phyloP scores from a whole-genome alignment of 2,888 invertebrate genomes.

The Andricus curvator region DNA sequence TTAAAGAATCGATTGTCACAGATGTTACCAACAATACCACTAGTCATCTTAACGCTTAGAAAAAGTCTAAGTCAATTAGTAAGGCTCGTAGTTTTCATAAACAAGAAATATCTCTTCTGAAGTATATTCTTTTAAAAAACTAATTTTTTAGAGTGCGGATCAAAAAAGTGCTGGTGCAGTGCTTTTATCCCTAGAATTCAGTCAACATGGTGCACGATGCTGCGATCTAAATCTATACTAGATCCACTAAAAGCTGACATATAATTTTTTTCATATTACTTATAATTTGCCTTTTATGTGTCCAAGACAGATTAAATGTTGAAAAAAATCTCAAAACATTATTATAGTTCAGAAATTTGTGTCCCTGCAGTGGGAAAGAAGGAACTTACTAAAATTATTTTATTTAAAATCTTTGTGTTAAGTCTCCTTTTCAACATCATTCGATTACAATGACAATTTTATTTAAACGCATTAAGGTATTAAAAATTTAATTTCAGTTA shows the following conservation, averaged over 20 bases:
- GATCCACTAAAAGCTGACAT: conserved; percentile 22
- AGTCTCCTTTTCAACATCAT: not conserved
- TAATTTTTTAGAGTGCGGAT: conserved; percentile 70
- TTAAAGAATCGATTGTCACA: conserved; percentile 46
- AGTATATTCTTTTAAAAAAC: conserved; percentile 70
- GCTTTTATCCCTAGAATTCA: conserved; percentile 76
- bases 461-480: not conserved
- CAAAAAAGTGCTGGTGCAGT: conserved; percentile 76
- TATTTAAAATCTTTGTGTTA: not conserved
- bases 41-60: conserved; percentile 63
- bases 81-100: conserved; percentile 68
- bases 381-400: not conserved
- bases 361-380: not conserved
- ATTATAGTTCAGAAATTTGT: not conserved
- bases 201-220: conserved; percentile 64
- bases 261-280: not conserved
- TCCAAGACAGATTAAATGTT: not conserved
- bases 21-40: conserved; percentile 68
- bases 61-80: conserved; percentile 66
- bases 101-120: conserved; percentile 65
- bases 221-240: conserved; percentile 22
- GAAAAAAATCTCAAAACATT: not conserved
- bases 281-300: not conserved
- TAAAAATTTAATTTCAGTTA: not conserved
- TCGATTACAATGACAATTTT: not conserved